phyloP scores from a whole-genome alignment of 2,113 vertebrate species.

The Engystomops pustulosus region DNA sequence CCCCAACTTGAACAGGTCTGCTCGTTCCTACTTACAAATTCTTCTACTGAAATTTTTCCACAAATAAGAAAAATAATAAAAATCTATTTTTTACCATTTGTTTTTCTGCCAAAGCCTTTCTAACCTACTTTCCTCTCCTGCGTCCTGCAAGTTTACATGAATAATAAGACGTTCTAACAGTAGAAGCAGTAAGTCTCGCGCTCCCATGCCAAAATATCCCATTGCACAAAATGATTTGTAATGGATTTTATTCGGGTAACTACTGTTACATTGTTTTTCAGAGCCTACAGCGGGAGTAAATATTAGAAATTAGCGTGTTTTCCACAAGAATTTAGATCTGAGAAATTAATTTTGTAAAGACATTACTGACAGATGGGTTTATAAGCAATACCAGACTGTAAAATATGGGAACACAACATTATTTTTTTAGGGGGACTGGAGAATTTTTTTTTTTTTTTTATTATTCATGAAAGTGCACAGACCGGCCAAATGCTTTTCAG shows the following conservation, averaged over 20 bases:
- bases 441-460: slow-evolving; percentile 19
- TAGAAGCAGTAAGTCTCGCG: not conserved
- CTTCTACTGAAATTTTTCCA: too few species aligned
- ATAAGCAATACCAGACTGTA: slow-evolving; percentile 48
- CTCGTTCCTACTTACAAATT: too few species aligned
- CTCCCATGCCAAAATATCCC: slow-evolving; percentile 29
- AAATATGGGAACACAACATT: slow-evolving; percentile 44
- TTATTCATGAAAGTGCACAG: slow-evolving; percentile 27
- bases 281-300: slow-evolving; percentile 16
- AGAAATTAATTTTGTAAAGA: slow-evolving; percentile 51
- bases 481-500: slow-evolving; percentile 56
- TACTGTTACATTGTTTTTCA: slow-evolving; percentile 40
- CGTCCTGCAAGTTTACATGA: not conserved
- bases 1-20: too few species aligned
- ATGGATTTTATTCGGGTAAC: slow-evolving; percentile 40
- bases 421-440: slow-evolving; percentile 8
- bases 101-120: not conserved
- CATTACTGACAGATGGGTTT: slow-evolving; percentile 48
- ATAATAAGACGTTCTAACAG: slow-evolving; percentile 26
- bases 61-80: too few species aligned
- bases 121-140: not conserved
- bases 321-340: slow-evolving; percentile 51
- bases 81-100: not conserved
- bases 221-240: slow-evolving; percentile 37
- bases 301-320: slow-evolving; percentile 23